These are phyloP conservation scores for Oophaga sylvatica DNA, from an alignment of 2,797 vertebrate species.

Conservation along the genomic window DNA sequence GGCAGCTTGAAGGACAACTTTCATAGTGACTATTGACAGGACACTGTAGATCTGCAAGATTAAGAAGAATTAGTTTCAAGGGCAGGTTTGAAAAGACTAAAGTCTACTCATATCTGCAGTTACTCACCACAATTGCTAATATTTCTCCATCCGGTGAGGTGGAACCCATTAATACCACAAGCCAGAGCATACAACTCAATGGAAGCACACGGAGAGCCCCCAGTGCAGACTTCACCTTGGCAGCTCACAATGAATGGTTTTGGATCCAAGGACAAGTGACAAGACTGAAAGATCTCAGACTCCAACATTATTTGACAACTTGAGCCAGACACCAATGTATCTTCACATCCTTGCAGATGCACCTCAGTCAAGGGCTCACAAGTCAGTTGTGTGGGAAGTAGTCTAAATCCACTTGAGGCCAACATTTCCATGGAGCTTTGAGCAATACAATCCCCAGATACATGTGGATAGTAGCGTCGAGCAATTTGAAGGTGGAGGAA, in stretches of 20 bases:
- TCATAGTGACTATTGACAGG: conserved; percentile 28
- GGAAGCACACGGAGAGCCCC: not conserved
- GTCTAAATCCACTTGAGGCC: not conserved
- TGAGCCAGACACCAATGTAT: too few species aligned
- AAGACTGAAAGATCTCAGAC: not conserved
- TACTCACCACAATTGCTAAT: conserved; percentile 41
- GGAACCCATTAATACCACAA: conserved; percentile 14
- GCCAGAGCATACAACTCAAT: conserved; percentile 32
- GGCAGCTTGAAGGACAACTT: not conserved
- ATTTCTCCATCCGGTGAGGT: conserved; percentile 27
- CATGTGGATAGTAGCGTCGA: not conserved
- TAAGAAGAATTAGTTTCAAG: not conserved
- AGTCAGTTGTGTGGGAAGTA: rapidly evolving
- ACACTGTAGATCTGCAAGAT: conserved; percentile 14
- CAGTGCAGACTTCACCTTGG: not conserved
- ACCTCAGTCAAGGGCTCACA: rapidly evolving
- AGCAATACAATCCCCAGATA: conserved; percentile 16
- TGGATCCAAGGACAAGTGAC: not conserved
- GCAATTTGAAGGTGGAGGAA: conserved; percentile 29
- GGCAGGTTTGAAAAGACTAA: too few species aligned
- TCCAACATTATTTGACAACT: not conserved
- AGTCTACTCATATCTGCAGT: not conserved
- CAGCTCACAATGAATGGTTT: conserved; percentile 38
- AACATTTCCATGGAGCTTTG: not conserved
- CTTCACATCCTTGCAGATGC: not conserved